Conservation (phyloP, 2,888 invertebrate species). For the Cyclophora albipunctata region DNA sequence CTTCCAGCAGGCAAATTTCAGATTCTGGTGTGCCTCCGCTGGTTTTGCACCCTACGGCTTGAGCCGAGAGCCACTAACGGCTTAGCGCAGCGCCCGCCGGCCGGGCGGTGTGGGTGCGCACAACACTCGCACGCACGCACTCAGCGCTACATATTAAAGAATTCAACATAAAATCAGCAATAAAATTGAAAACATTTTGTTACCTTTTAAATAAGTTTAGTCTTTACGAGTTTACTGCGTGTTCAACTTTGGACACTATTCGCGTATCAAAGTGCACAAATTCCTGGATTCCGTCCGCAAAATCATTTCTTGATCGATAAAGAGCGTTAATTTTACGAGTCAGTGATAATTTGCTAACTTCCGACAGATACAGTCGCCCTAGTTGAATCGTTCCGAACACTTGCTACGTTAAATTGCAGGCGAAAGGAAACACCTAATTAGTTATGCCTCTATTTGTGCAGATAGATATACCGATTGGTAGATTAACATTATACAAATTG, state of each 20-base stretch:
- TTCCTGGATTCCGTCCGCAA: constrained; percentile 38
- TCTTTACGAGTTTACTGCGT: constrained; percentile 33
- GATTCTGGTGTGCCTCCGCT: constrained; percentile 43
- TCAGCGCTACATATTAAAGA: constrained; percentile 62
- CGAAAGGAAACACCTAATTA: constrained; percentile 48
- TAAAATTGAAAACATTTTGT: constrained; percentile 76
- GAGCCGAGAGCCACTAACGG: constrained; percentile 40
- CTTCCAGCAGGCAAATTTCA: constrained; percentile 75
- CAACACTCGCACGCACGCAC: constrained; percentile 49
- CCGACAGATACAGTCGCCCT: constrained; percentile 69
- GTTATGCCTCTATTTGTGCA: constrained; percentile 23
- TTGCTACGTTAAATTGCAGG: constrained; percentile 64
- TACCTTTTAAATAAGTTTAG: constrained; percentile 72
- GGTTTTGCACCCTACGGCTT: constrained; percentile 51
- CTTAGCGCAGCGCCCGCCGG: constrained; percentile 22
- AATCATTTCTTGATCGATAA: constrained; percentile 73
- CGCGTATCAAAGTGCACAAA: constrained; percentile 40
- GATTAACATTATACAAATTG: constrained; percentile 8
- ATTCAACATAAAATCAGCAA: constrained; percentile 74
- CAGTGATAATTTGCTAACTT: constrained; percentile 76
- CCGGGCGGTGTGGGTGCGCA: constrained; percentile 47
- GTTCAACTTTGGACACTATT: constrained; percentile 52
- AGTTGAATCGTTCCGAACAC: constrained; percentile 67
- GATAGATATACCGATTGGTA: constrained; percentile 10
- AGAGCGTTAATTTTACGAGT: constrained; percentile 75